phyloP scores from a whole-genome alignment of 2,113 vertebrate genomes.

The Morone chrysops region DNA sequence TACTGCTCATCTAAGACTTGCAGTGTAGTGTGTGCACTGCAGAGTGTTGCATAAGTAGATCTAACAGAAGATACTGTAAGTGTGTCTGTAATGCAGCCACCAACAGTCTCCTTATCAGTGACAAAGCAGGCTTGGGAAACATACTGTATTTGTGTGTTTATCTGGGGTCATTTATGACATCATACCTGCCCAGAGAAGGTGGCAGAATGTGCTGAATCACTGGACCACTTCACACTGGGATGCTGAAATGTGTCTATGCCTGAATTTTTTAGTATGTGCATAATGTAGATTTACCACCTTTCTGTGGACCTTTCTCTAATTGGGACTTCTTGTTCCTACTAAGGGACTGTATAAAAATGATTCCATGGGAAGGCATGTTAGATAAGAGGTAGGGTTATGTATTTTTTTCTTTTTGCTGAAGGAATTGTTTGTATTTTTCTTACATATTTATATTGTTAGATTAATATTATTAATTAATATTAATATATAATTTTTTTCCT shows the following conservation, averaged over 20 bases:
- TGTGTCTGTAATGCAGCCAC: too few relatives aligned
- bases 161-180: not conserved
- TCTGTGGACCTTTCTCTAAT: not conserved
- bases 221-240: not conserved
- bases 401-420: not conserved
- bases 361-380: not conserved
- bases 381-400: not conserved
- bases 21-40: not conserved
- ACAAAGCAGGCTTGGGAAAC: too few relatives aligned
- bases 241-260: not conserved
- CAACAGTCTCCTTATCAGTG: too few relatives aligned
- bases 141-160: too few relatives aligned
- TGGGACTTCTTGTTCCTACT: not conserved
- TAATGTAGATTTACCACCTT: not conserved
- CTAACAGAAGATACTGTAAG: too few relatives aligned
- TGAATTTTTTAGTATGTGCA: not conserved
- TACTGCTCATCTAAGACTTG: not conserved
- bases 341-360: not conserved
- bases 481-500: too few relatives aligned
- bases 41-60: not conserved
- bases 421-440: not conserved
- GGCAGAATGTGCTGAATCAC: not conserved
- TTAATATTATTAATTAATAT: too few relatives aligned
- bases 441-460: too few relatives aligned
- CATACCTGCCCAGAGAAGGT: not conserved